These are phyloP conservation scores for Dryobota labecula DNA, from an alignment of 2,888 invertebrate species.

Conservation along the genomic window DNA sequence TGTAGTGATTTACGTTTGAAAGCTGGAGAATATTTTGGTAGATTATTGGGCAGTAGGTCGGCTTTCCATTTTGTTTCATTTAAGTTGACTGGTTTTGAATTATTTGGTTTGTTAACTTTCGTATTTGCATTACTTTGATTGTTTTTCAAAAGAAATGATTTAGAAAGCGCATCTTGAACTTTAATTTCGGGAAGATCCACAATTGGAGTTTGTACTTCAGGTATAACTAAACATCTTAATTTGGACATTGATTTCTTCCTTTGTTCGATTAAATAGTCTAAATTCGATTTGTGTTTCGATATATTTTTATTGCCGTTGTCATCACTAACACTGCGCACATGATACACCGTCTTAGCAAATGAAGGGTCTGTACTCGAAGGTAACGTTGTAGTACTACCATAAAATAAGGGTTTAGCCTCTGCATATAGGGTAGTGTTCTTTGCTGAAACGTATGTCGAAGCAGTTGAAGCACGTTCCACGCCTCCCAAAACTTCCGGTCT, in stretches of 20 bases:
- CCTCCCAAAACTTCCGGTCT: constrained; percentile 90
- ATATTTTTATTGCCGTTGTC: constrained; percentile 82
- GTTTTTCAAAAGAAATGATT: constrained; percentile 84
- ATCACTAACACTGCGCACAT: constrained; percentile 85
- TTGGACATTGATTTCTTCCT: constrained; percentile 95
- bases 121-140: constrained; percentile 77
- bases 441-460: constrained; percentile 69
- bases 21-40: constrained; percentile 95
- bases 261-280: constrained; percentile 95
- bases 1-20: constrained; percentile 94
- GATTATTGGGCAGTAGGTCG: constrained; percentile 86
- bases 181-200: constrained; percentile 96
- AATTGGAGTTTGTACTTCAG: constrained; percentile 92
- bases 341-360: constrained; percentile 80
- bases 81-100: constrained; percentile 76
- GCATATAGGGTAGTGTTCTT: constrained; percentile 70
- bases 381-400: constrained; percentile 86
- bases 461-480: constrained; percentile 79
- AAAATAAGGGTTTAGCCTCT: constrained; percentile 84
- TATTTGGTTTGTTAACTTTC: constrained; percentile 77
- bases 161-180: constrained; percentile 91
- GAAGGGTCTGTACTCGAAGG: constrained; percentile 77
- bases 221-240: constrained; percentile 96
- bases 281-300: constrained; percentile 91
- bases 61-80: constrained; percentile 87